Evolutionary conservation across 2,113 vertebrate species (phyloP).

Genomic region (Chaetura pelagica): DNA sequence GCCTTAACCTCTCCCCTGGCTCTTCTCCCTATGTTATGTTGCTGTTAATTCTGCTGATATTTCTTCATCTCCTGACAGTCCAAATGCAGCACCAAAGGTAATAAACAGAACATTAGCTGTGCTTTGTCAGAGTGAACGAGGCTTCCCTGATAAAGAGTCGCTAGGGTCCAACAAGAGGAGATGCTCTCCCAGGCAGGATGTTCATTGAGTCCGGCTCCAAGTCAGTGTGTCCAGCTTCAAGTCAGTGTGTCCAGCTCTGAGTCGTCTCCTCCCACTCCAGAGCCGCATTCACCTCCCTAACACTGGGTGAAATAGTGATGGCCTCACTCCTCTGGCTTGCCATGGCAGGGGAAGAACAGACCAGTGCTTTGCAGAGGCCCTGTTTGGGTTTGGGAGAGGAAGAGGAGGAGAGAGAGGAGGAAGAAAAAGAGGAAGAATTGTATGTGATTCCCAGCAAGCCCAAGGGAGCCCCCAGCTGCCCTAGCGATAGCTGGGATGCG

Average conservation of each 20-base stretch:
- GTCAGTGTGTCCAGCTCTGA: not conserved
- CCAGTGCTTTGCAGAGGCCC: accelerated
- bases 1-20: conserved; percentile 58
- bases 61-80: conserved; percentile 61
- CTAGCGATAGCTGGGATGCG: accelerated
- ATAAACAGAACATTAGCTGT: conserved; percentile 60
- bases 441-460: not conserved
- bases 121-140: conserved; percentile 51
- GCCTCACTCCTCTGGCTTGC: not conserved
- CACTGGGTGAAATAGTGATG: not conserved
- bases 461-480: not conserved
- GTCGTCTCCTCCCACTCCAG: not conserved
- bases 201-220: not conserved
- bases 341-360: not conserved
- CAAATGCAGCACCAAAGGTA: not conserved
- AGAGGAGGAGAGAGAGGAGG: not conserved
- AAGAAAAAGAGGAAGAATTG: not conserved
- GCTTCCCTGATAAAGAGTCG: conserved; percentile 22
- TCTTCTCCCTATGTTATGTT: conserved; percentile 42
- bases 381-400: not conserved
- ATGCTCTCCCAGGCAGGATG: conserved; percentile 34
- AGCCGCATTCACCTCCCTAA: accelerated
- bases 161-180: not conserved
- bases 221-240: not conserved
- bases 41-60: conserved; percentile 57